These are phyloP conservation scores for Pseudotriccus pelzelni DNA, from an alignment of 2,797 vertebrate genomes.

Conservation along the genomic window DNA sequence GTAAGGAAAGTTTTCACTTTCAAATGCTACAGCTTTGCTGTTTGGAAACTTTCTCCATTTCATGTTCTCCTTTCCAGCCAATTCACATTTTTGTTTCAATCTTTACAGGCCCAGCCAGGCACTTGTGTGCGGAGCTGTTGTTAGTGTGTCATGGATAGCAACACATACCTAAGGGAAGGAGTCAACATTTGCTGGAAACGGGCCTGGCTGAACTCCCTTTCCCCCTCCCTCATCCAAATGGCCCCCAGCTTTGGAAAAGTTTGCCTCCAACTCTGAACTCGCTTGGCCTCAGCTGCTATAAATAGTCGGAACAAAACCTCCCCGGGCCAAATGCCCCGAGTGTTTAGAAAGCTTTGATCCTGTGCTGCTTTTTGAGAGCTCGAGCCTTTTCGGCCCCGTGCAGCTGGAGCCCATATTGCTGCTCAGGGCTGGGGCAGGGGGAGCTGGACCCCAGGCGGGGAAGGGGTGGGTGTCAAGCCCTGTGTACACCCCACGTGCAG, in stretches of 20 bases:
- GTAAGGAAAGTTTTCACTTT: slow-evolving; percentile 12
- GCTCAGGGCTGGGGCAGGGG: not conserved
- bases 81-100: slow-evolving; percentile 17
- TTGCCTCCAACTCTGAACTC: slow-evolving; percentile 55
- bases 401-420: not conserved
- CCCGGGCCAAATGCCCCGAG: slow-evolving; percentile 28
- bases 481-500: not conserved
- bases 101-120: slow-evolving; percentile 16
- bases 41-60: slow-evolving; percentile 30
- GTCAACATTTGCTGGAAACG: slow-evolving; percentile 42
- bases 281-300: slow-evolving; percentile 44
- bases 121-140: slow-evolving; percentile 7
- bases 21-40: not conserved
- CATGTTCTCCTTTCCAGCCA: slow-evolving; percentile 6
- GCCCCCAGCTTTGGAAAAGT: slow-evolving; percentile 61
- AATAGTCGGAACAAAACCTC: slow-evolving; percentile 62
- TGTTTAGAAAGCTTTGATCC: slow-evolving; percentile 65
- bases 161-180: slow-evolving; percentile 60
- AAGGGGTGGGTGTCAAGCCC: not conserved
- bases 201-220: slow-evolving; percentile 47
- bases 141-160: slow-evolving; percentile 55
- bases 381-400: not conserved
- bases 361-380: not conserved
- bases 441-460: not conserved
- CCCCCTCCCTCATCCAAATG: slow-evolving; percentile 20